Base-by-base conservation (phyloP, 2,113 vertebrate genomes). In the Hemiprocne comata region DNA sequence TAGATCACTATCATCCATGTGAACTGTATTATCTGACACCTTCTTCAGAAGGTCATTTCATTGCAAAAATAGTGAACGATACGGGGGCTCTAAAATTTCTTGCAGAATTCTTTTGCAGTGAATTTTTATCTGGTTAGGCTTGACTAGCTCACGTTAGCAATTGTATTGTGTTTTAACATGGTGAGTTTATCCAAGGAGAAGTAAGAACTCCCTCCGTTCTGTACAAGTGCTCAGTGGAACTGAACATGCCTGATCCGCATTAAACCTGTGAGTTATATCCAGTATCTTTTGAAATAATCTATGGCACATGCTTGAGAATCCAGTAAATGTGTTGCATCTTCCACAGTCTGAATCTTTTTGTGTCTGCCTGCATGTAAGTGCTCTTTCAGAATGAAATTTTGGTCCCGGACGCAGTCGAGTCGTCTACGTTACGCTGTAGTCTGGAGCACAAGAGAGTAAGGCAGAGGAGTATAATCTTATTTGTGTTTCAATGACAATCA, bases 11-110 rank as follows among this genome's bases (percentile, higher is more conserved):
- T 96, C 78, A 10, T 89, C 88, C 66, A 0, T 85, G 93, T 80
- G 82, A 95, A 89, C 60, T 1, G 9, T 93, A 96, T 96, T 97
- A 95, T 96, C 91, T 92, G 95, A 97, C 94, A 87, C 95, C 96
- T 95, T 93, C 54, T 96, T 97, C 94, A 85, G 93, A 97, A 98
- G 97, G 96, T 97, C 95, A 93, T 94, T 97, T 97, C 91, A 94
- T 61, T 95, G 94, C 76, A 85, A 95, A 96, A 97, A 90, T 53
- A 87, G 92, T 36, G 93, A 96, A 29, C 5, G 72, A 75, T 88
- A 62, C 31, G 48, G 34, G 23, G 48, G 57, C 60, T 95, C 86
- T 96, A 60, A 55, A 88, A 92, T 95, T 97, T 96, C 74, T 93
- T 9, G 1, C 38, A 34, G 34, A 74, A 72, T 85, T 65, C 72